Evolutionary conservation across 2,888 invertebrate species (phyloP).

Genomic region (Alitta virens): DNA sequence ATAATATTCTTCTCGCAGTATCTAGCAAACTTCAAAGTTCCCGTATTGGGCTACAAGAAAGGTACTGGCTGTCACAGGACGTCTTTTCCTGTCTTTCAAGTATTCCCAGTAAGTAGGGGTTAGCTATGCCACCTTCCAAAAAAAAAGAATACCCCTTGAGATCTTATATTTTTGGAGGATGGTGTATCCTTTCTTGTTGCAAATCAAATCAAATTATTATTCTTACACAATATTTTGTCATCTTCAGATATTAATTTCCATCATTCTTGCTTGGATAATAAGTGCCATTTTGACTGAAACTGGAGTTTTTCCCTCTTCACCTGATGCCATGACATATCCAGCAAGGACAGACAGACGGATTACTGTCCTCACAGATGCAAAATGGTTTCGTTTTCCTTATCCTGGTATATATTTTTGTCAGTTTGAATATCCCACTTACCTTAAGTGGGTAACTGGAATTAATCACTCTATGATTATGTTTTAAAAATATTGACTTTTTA

Average conservation of each 20-base stretch:
- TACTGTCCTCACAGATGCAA: slow-evolving; percentile 26
- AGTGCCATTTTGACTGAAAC: slow-evolving; percentile 31
- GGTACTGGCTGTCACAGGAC: neutral
- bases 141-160: too few species aligned
- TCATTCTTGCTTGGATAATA: slow-evolving; percentile 35
- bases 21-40: slow-evolving; percentile 16
- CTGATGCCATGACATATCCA: slow-evolving; percentile 33
- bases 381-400: slow-evolving; percentile 57
- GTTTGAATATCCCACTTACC: too few species aligned
- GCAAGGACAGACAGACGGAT: slow-evolving; percentile 32
- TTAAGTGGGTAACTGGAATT: too few species aligned
- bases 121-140: neutral
- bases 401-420: slow-evolving; percentile 57
- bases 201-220: too few species aligned
- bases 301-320: slow-evolving; percentile 49
- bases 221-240: neutral
- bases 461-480: too few species aligned
- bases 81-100: slow-evolving; percentile 12
- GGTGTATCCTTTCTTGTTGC: too few species aligned
- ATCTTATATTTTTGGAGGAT: too few species aligned
- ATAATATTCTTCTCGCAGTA: slow-evolving; percentile 75
- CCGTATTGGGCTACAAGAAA: neutral
- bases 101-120: slow-evolving; percentile 29
- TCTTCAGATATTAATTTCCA: slow-evolving; percentile 35
- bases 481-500: too few species aligned